Evolutionary conservation across 2,797 vertebrate genomes (phyloP), one percentile per base, ranked within the genome.

Genomic region (Chelmon rostratus): DNA sequence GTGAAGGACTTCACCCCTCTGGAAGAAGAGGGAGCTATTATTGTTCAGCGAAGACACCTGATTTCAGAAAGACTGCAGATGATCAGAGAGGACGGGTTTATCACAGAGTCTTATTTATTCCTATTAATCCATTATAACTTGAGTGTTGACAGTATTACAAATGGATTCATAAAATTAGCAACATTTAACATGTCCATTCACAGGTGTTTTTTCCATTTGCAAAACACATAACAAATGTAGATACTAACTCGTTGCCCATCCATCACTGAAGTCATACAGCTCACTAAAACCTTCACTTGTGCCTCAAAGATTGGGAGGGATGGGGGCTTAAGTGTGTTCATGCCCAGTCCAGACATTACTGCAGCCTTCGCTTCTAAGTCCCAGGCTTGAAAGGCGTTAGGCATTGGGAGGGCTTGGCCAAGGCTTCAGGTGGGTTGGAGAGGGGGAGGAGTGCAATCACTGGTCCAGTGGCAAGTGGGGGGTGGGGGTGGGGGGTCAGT

Each of bases 401-500:
- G 81, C 71, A 61, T 83, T 62, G 40, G 79, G 65, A 75, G 83
- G 74, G 75, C 53, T 82, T 68, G 74, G 83, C 82, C 77, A 91
- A 91, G 90, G 85, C 84, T 91, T 90, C 61, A 67, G 79, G 61
- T 82, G 66, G 88, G 37, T 72, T 59, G 11, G 58, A 69, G 59
- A 40, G 52, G 58, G 46, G 61, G 67, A 75, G 86, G 85, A 92
- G 90, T 91, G 90, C 90, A 90, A 89, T 89, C 87, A 84, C 77
- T 84, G 87, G 89, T 95, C 92, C 89, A 83, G 86, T 84, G 76
- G 79, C 78, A 69, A 70, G 35, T 13, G 68, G 73, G 68, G 54
- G 57, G 4, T 57, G 61, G 68, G 73, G 66, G 46, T 1, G 50
- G 2, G 57, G 64, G 75, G 73, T 81, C 89, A 78, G 83, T 91